Base-by-base conservation (phyloP, 2,888 invertebrate species). In the Neoaliturus tenellus region DNA sequence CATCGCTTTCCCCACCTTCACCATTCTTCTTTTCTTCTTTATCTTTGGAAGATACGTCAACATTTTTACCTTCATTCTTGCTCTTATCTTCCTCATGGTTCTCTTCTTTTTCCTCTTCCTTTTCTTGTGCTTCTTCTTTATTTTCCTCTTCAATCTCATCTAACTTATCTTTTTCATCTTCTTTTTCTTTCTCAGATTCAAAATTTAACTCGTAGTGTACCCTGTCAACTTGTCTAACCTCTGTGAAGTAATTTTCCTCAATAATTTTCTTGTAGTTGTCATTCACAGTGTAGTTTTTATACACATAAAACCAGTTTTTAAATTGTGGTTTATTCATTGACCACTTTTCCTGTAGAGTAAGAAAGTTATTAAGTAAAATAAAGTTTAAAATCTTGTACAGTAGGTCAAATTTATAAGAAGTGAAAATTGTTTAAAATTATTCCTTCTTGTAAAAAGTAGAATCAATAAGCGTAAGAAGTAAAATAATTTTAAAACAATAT, bases 281-380 rank as follows among this genome's bases (percentile, higher is more conserved):
- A 84, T 92, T 92, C 2, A 93, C 93, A 0, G 93, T 93, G 88
- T 93, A 92, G 87, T 94, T 94, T 87, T 93, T 93, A 89, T 94
- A 94, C 6, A 94, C 92, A 87, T 94, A 94, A 88, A 94, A 93
- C 91, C 93, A 94, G 87, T 93, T 94, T 88, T 93, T 93, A 86
- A 94, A 90, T 86, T 94, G 93, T 0, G 94, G 94, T 84, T 91
- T 91, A 23, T 80, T 80, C 41, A 83, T 25, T 10, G 69, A 35
- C 71, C 71, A 71, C 31, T 51, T 80, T 41, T 83, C 71, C 71
- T 83, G 55, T 14, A 44, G 17, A 44, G 3, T 6, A 44, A 44
- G 4, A 44, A 44, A 44, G 12, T 14, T 12, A n/a, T n/a, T n/a
- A n/a, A n/a, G n/a, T n/a, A n/a, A n/a, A n/a, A n/a, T n/a, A n/a